These are phyloP conservation scores for Vombatus ursinus DNA, from an alignment of 2,113 vertebrate genomes.

Conservation along the genomic window DNA sequence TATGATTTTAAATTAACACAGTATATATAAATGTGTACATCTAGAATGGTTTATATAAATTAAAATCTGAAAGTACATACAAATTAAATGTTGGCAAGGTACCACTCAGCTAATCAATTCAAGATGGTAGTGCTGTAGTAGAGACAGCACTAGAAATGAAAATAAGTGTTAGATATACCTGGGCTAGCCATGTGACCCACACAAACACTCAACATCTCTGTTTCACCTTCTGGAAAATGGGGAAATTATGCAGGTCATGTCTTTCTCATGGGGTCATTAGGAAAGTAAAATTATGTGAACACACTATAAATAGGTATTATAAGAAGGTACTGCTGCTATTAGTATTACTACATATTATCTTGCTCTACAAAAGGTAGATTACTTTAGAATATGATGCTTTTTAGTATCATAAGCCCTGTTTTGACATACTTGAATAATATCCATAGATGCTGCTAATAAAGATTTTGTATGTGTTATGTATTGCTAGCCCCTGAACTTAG, in stretches of 20 bases:
- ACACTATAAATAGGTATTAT: not conserved
- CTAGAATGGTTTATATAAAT: conserved; percentile 27
- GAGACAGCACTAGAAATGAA: not conserved
- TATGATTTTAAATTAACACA: conserved; percentile 49
- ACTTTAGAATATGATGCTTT: not conserved
- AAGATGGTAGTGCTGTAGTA: not conserved
- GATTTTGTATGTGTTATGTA: not conserved
- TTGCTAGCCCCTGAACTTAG: not conserved
- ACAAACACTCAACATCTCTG: not conserved
- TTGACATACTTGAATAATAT: not conserved
- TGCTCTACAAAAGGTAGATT: not conserved
- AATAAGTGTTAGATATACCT: not conserved
- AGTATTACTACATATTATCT: not conserved
- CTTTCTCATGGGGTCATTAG: not conserved
- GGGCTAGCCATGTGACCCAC: not conserved
- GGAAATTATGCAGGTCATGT: not conserved
- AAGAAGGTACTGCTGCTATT: not conserved
- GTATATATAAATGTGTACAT: conserved; percentile 6
- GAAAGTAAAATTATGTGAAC: not conserved
- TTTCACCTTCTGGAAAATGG: not conserved
- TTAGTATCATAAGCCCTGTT: not conserved
- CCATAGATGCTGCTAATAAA: not conserved
- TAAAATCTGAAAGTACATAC: not conserved
- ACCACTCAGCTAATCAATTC: not conserved
- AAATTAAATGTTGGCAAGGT: conserved; percentile 31